Conservation (phyloP, 1,140 invertebrate species). For the Drosophila ercepeae region DNA sequence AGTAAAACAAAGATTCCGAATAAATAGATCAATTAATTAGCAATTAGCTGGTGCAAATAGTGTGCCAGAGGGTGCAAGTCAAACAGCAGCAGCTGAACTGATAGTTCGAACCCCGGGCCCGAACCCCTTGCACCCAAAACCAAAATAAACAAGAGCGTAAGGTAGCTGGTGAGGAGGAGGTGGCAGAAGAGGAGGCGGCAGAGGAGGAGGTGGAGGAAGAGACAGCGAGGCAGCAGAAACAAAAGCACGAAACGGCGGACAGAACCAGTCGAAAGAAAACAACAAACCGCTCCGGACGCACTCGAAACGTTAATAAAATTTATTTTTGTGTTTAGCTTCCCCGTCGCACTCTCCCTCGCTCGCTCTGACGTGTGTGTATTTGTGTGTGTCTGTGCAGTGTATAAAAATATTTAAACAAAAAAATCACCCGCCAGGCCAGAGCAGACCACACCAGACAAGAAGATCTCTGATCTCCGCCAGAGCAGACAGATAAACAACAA, state of each 20-base stretch:
- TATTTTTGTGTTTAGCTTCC: constrained; percentile 66
- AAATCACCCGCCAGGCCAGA: constrained; percentile 63
- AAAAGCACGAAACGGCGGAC: constrained; percentile 40
- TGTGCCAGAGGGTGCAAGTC: constrained; percentile 21
- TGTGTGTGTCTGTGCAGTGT: constrained; percentile 19
- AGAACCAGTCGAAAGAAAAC: constrained; percentile 60
- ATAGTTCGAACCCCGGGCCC: constrained; percentile 18
- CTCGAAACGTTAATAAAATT: constrained; percentile 59
- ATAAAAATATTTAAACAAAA: constrained; percentile 73
- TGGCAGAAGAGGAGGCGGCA: constrained; percentile 33
- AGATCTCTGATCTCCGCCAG: constrained; percentile 23
- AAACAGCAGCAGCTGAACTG: constrained; percentile 40
- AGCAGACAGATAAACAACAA: constrained; percentile 60
- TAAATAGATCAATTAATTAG: constrained; percentile 51
- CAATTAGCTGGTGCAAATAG: constrained; percentile 65
- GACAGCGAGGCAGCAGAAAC: constrained; percentile 43
- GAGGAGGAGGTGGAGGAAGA: constrained; percentile 2
- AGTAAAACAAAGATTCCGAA: constrained; percentile 24
- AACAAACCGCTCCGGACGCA: constrained; percentile 60
- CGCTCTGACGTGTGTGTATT: constrained; percentile 2
- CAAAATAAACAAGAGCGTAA: constrained; percentile 63
- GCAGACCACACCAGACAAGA: no score
- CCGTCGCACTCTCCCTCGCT: neutral
- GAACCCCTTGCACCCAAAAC: constrained; percentile 22
- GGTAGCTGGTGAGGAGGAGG: constrained; percentile 13